phyloP scores from a whole-genome alignment of 2,888 invertebrate species.

The Drosophila recens region DNA sequence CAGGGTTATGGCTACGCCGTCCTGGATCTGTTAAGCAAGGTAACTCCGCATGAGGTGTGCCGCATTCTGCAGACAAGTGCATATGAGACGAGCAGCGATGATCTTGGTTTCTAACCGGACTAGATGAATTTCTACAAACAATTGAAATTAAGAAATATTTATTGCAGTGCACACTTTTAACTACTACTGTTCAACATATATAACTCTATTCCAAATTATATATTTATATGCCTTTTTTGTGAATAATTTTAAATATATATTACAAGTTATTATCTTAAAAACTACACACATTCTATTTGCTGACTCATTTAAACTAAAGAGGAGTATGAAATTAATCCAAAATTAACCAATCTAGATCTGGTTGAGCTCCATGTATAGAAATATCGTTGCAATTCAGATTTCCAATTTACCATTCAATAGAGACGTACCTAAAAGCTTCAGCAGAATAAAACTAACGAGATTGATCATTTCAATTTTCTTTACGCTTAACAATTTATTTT shows the following conservation, averaged over 20 bases:
- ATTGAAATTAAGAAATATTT: background rate
- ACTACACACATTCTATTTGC: background rate
- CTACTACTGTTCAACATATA: background rate
- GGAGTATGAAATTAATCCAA: background rate
- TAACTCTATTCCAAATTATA: background rate
- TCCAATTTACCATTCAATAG: background rate
- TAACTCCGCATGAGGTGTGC: conserved; percentile 4
- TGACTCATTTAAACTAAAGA: background rate
- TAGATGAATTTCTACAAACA: background rate
- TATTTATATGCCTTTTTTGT: background rate
- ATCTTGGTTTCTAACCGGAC: background rate
- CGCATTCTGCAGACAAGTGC: background rate
- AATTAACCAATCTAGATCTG: background rate
- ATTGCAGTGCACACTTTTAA: no score
- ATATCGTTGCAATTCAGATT: background rate
- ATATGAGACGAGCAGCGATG: background rate
- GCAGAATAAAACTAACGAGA: background rate
- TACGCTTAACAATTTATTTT: conserved; percentile 80
- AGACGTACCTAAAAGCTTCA: background rate
- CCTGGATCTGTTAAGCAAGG: background rate
- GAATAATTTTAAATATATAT: background rate
- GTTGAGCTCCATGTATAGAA: no score
- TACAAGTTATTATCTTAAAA: background rate
- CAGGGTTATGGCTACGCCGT: background rate
- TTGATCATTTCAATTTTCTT: conserved; percentile 32